phyloP scores from a whole-genome alignment of 1,140 invertebrate genomes.

The Drosophila mayri region DNA sequence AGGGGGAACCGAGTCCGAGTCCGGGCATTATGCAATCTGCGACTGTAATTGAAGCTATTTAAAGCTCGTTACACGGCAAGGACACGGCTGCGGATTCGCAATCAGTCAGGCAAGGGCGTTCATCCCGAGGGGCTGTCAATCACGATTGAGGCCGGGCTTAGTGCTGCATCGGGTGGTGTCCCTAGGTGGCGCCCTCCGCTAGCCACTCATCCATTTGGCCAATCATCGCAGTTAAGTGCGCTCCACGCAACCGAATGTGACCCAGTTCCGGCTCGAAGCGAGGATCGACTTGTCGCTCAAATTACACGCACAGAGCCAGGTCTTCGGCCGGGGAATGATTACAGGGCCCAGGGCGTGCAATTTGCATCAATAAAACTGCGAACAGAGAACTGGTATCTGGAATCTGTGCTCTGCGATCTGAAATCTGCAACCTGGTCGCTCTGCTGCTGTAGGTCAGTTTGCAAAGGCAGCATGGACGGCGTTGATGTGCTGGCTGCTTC shows the following conservation, averaged over 20 bases:
- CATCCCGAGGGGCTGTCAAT: conserved; percentile 64
- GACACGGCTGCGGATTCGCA: conserved; percentile 45
- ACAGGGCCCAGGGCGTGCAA: conserved; percentile 74
- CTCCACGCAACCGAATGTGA: conserved; percentile 57
- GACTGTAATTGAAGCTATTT: conserved; percentile 80
- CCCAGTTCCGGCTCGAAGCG: conserved; percentile 67
- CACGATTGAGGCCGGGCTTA: conserved; percentile 28
- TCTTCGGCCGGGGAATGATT: conserved; percentile 67
- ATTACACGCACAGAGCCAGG: conserved; percentile 71
- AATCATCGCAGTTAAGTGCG: conserved; percentile 75
- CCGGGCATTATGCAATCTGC: conserved; percentile 63
- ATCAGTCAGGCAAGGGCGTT: conserved; percentile 42
- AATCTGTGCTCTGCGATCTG: conserved; percentile 16
- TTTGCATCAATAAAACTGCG: conserved; percentile 79
- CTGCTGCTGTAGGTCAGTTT: conserved; percentile 77
- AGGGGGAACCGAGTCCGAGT: conserved; percentile 16
- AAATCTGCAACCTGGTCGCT: conserved; percentile 4
- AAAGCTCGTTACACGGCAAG: conserved; percentile 72
- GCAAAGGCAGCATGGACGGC: conserved; percentile 34
- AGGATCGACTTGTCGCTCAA: conserved; percentile 75
- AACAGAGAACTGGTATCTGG: conserved; percentile 36
- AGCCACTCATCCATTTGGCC: conserved; percentile 47
- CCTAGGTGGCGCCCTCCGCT: conserved; percentile 60
- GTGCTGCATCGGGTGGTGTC: conserved; percentile 16
- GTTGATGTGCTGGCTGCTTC: conserved; percentile 81